Conservation (phyloP, 2,113 vertebrate species). For the Gymnorhina tibicen region DNA sequence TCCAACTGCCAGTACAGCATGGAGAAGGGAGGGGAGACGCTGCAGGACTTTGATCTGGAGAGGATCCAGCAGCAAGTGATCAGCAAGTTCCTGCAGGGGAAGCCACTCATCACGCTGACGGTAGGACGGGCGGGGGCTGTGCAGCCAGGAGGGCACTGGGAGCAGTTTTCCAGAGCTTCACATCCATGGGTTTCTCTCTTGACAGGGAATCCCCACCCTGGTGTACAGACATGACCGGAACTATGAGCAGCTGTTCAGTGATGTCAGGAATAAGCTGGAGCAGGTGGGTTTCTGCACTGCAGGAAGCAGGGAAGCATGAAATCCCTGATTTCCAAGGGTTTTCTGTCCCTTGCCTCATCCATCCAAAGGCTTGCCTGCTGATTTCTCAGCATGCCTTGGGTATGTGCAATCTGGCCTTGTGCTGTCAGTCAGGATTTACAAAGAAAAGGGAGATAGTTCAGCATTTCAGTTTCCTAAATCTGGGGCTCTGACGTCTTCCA, state of each 20-base stretch:
- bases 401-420: not conserved
- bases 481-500: not conserved
- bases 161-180: not conserved
- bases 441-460: not conserved
- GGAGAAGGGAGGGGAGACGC: slow-evolving; percentile 80
- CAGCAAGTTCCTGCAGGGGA: slow-evolving; percentile 87
- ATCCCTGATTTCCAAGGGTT: not conserved
- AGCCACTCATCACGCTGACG: slow-evolving; percentile 81
- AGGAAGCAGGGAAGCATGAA: not conserved
- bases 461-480: not conserved
- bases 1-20: slow-evolving; percentile 93
- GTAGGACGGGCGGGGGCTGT: slow-evolving; percentile 56
- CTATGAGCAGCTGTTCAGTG: slow-evolving; percentile 84
- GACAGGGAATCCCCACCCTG: slow-evolving; percentile 89
- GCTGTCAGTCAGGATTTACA: not conserved
- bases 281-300: slow-evolving; percentile 76
- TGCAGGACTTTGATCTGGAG: slow-evolving; percentile 85
- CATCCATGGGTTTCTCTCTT: not conserved
- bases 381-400: not conserved
- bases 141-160: not conserved
- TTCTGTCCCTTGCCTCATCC: not conserved
- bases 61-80: slow-evolving; percentile 90
- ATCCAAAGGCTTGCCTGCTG: not conserved
- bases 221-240: slow-evolving; percentile 86
- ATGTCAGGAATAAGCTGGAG: slow-evolving; percentile 78